Conservation (phyloP, 2,888 invertebrate species). For the Caenorhabditis sp. region DNA sequence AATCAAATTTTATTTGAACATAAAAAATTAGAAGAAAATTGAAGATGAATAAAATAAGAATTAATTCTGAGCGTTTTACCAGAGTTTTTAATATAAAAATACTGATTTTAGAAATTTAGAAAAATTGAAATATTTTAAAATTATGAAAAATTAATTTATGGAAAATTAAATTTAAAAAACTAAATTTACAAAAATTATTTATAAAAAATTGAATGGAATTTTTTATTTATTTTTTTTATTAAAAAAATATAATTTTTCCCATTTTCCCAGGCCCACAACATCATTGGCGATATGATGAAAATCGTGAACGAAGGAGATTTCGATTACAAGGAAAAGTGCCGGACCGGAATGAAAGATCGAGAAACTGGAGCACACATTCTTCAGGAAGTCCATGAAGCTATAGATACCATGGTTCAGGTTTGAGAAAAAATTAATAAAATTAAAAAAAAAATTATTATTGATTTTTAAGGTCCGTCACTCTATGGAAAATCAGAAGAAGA, state of each 20-base stretch:
- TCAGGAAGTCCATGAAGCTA: constrained; percentile 71
- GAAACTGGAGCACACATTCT: constrained; percentile 71
- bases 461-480: constrained; percentile 66
- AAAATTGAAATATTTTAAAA: too few relatives aligned
- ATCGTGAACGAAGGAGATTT: constrained; percentile 59
- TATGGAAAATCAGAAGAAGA: constrained; percentile 70
- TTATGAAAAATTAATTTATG: too few relatives aligned
- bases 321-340: constrained; percentile 56
- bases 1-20: too few relatives aligned
- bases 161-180: too few relatives aligned
- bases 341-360: constrained; percentile 70
- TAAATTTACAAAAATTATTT: not conserved
- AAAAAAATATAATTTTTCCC: not conserved
- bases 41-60: too few relatives aligned
- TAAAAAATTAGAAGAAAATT: too few relatives aligned
- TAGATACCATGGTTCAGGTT: constrained; percentile 59
- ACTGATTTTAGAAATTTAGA: too few relatives aligned
- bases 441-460: too few relatives aligned
- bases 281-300: constrained; percentile 57
- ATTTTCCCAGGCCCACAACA: constrained; percentile 35
- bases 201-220: too few relatives aligned
- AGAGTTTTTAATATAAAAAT: not conserved
- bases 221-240: too few relatives aligned
- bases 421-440: not conserved
- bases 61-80: too few relatives aligned